These are phyloP conservation scores for Calephelis virginiensis DNA, from an alignment of 1,140 invertebrate genomes.

Conservation along the genomic window DNA sequence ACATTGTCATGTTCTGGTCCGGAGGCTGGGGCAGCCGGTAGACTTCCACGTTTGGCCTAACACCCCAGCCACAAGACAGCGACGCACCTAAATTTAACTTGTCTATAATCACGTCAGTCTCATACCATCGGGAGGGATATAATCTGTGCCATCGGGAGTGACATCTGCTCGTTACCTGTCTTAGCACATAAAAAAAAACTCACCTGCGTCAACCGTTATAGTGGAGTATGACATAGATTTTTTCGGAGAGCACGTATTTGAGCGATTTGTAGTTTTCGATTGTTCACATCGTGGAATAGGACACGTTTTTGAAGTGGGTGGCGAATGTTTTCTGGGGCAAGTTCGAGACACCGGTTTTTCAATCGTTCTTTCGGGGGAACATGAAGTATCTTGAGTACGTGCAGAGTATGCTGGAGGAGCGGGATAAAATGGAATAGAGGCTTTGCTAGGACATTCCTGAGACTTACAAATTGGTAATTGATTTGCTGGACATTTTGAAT, in stretches of 20 bases:
- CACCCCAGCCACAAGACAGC: too few relatives aligned
- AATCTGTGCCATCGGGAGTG: too few relatives aligned
- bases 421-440: slow-evolving; percentile 19
- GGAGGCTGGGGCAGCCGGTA: too few relatives aligned
- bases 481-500: slow-evolving; percentile 39
- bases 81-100: too few relatives aligned
- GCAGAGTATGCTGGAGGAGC: neutral
- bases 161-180: neutral
- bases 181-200: neutral
- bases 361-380: neutral
- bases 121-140: too few relatives aligned
- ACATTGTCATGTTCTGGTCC: too few relatives aligned
- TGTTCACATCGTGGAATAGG: neutral
- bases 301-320: neutral
- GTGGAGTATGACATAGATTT: slow-evolving; percentile 1
- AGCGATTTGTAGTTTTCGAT: neutral
- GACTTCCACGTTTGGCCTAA: too few relatives aligned
- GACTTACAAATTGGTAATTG: slow-evolving; percentile 32
- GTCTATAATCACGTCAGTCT: too few relatives aligned
- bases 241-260: slow-evolving; percentile 2
- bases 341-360: neutral
- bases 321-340: neutral
- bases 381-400: neutral
- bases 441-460: slow-evolving; percentile 35
- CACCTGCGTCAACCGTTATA: neutral